phyloP scores from a whole-genome alignment of 2,113 vertebrate species.

The Panthera tigris region DNA sequence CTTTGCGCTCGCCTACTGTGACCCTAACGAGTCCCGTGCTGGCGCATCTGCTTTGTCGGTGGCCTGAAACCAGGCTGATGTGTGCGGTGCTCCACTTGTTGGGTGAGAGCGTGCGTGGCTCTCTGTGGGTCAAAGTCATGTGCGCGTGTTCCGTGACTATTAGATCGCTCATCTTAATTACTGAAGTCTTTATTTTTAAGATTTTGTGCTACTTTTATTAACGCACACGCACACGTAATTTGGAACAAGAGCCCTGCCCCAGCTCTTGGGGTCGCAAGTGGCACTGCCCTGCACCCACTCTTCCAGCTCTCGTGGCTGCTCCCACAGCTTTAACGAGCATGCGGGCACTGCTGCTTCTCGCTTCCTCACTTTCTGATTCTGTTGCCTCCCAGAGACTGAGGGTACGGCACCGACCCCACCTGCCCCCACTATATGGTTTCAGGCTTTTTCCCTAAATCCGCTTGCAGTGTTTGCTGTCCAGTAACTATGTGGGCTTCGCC shows the following conservation, averaged over 20 bases:
- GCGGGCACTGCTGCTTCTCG: background rate
- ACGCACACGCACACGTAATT: rapidly evolving
- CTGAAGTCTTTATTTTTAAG: background rate
- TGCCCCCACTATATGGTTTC: background rate
- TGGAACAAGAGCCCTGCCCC: background rate
- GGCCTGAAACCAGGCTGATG: background rate
- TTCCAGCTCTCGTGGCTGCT: background rate
- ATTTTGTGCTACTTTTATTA: background rate
- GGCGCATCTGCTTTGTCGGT: background rate
- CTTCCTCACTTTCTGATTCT: background rate
- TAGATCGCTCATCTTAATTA: rapidly evolving
- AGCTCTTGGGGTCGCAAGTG: background rate
- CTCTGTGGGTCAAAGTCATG: too few relatives aligned
- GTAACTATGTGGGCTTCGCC: background rate
- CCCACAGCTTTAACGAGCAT: background rate
- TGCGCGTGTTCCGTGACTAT: rapidly evolving
- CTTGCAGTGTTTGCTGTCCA: background rate
- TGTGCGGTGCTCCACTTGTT: rapidly evolving
- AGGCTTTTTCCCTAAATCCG: background rate
- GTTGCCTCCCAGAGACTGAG: too few relatives aligned
- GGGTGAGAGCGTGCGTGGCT: rapidly evolving
- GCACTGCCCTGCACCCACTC: background rate
- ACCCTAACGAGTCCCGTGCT: background rate
- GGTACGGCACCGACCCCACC: rapidly evolving
- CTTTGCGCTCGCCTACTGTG: background rate